These are phyloP conservation scores for Zoanthus gigantus DNA, from an alignment of 92 coral and sea anemone species.

Conservation along the genomic window DNA sequence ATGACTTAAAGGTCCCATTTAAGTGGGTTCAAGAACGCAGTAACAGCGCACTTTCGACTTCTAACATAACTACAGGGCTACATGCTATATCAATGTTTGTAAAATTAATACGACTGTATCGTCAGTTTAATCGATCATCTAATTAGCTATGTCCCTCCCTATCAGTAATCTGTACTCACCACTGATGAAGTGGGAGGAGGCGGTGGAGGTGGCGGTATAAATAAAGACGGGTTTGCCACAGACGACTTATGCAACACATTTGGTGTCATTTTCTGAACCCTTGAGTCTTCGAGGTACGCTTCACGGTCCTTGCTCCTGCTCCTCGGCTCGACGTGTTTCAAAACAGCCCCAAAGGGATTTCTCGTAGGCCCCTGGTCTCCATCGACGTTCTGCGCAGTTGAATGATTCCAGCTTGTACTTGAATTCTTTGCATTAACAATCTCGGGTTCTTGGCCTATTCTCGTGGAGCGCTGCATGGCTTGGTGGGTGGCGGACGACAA, in stretches of 20 bases:
- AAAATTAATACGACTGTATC: too few relatives aligned
- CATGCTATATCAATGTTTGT: too few relatives aligned
- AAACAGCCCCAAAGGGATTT: conserved; percentile 19
- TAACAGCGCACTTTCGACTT: too few relatives aligned
- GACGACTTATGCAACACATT: conserved; percentile 8
- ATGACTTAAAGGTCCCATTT: too few relatives aligned
- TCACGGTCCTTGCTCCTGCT: neutral
- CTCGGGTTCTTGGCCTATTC: neutral
- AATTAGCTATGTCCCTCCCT: neutral
- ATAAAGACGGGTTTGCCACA: neutral
- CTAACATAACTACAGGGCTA: too few relatives aligned
- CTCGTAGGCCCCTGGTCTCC: neutral
- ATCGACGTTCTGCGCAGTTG: neutral
- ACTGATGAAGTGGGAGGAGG: neutral
- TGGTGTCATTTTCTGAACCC: neutral
- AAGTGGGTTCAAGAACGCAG: too few relatives aligned
- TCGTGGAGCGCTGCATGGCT: neutral
- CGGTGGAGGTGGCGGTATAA: conserved; percentile 24
- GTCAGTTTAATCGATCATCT: neutral
- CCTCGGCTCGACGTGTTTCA: conserved; percentile 24
- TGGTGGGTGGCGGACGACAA: neutral
- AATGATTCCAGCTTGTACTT: neutral
- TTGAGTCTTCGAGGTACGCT: neutral
- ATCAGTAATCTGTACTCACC: neutral
- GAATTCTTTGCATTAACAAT: neutral